Conservation (phyloP, 2,113 vertebrate genomes). For the Edolisoma coerulescens region DNA sequence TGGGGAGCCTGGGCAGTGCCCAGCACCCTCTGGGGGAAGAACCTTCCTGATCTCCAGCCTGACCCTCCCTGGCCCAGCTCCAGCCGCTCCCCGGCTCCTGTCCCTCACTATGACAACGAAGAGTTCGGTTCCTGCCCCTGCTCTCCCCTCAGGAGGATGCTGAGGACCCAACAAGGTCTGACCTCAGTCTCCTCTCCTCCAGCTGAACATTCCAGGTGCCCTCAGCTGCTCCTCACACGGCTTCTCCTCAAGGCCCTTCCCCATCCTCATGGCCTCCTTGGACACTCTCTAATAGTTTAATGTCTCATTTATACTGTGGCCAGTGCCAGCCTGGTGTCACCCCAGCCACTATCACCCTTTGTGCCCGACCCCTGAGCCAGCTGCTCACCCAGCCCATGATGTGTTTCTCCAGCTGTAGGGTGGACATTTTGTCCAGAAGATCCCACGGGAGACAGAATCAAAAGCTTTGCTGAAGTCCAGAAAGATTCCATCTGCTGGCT, state of each 20-base stretch:
- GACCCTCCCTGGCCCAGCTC: accelerated
- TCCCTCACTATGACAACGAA: accelerated
- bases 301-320: accelerated
- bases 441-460: accelerated
- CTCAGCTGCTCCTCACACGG: neutral
- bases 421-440: neutral
- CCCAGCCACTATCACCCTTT: neutral
- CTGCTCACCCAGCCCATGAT: neutral
- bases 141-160: neutral
- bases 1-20: neutral
- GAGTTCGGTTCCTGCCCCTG: neutral
- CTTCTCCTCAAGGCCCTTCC: neutral
- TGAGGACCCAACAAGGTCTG: neutral
- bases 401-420: neutral
- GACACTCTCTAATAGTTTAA: neutral
- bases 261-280: neutral
- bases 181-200: neutral
- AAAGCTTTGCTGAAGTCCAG: neutral
- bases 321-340: neutral
- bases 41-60: accelerated
- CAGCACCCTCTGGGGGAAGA: neutral
- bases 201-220: neutral
- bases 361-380: neutral
- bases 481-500: neutral
- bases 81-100: accelerated